Conservation (phyloP, 2,888 invertebrate genomes). For the Acronicta psi region DNA sequence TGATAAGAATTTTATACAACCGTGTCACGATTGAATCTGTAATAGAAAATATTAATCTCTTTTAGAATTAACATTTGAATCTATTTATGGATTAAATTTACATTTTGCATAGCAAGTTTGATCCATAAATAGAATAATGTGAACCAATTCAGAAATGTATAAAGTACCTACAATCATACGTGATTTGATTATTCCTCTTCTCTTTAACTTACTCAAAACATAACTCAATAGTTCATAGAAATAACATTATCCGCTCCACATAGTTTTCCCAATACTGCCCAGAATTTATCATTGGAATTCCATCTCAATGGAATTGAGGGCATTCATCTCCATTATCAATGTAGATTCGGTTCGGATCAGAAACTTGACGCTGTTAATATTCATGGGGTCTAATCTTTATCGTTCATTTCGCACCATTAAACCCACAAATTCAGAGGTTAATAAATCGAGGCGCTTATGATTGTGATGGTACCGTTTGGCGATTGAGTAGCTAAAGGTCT, state of each 20-base stretch:
- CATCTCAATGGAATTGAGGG: constrained; percentile 32
- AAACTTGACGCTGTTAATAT: constrained; percentile 68
- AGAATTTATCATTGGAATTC: constrained; percentile 40
- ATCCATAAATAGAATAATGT: too few relatives aligned
- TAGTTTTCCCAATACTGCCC: constrained; percentile 5
- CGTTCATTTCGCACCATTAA: constrained; percentile 77
- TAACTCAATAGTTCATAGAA: constrained; percentile 14
- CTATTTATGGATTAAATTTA: too few relatives aligned
- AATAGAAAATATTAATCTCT: too few relatives aligned
- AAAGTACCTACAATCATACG: too few relatives aligned
- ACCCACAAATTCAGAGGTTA: constrained; percentile 65
- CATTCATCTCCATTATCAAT: constrained; percentile 62
- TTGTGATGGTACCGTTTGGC: constrained; percentile 52
- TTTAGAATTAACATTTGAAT: too few relatives aligned
- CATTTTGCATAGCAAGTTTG: too few relatives aligned
- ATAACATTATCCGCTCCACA: constrained; percentile 22
- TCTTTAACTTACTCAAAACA: neutral
- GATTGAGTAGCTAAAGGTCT: constrained; percentile 38
- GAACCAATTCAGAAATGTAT: too few relatives aligned
- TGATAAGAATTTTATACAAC: too few relatives aligned
- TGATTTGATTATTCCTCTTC: neutral
- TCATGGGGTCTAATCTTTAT: constrained; percentile 71
- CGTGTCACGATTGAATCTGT: too few relatives aligned
- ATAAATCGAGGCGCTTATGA: constrained; percentile 70
- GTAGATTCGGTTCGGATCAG: constrained; percentile 61